Base-by-base conservation (phyloP, 1,140 invertebrate species). In the Bombus soroeensis region DNA sequence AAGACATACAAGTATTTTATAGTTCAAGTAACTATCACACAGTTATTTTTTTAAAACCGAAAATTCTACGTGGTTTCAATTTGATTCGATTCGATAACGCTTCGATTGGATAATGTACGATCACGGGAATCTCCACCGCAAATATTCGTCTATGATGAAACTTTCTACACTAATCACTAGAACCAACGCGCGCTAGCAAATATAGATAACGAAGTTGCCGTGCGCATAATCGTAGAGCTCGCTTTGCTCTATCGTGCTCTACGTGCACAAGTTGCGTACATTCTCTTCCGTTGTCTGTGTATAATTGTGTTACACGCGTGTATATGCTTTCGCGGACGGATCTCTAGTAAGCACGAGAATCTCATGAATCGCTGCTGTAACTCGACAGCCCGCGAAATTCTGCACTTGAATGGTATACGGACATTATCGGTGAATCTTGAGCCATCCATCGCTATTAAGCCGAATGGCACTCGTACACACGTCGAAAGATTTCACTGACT, bases 131-230 rank as follows among this genome's bases (percentile, higher is more conserved):
- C 34, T 73, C 70, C 6, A 47, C 10, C 39, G 66, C 76, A 77
- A 85, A 79, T 78, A 57, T 47, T 83, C 74, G 53, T 73, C 75
- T 73, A 43, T 25, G 43, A 43, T 25, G 43, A 34, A 84, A 83
- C 57, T 84, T 81, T 78, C 73, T 5, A 37, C 34, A 76, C 81
- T 83, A 83, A 87, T 84, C 81, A 77, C 62, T 28, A 13, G 28
- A 59, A 68, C 59, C 32, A 47, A 72, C 47, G 74, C 73, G n/a
- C 71, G 53, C 68, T 53, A 75, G 47, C 53, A 82, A 74, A 81
- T 79, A 74, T 86, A 62, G 68, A 81, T 90, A 89, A 90, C 86
- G 57, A 89, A 85, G 53, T 84, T 90, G 82, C 85, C 86, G 88
- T 89, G 88, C 81, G 74, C 81, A 71, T 89, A 89, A 89, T 90